A percentile compares a stretch with the other conserved stretches of the same genome.
phyloP scores from a whole-genome alignment of 2,113 vertebrate genomes.

The Petrocephalus zakoni region DNA sequence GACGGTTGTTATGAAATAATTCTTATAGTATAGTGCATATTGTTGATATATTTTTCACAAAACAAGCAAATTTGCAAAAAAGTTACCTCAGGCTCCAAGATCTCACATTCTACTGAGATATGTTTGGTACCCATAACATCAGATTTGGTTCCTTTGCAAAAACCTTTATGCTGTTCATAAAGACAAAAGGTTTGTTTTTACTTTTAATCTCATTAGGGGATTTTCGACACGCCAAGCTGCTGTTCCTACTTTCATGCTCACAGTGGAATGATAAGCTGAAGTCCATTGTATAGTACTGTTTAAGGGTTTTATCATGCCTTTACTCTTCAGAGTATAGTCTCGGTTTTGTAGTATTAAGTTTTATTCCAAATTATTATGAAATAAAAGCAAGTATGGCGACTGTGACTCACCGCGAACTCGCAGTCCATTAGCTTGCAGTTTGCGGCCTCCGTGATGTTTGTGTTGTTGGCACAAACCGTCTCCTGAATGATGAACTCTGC shows the following conservation, averaged over 20 bases:
- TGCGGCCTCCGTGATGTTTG: conserved; percentile 2
- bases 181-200: not conserved
- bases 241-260: not conserved
- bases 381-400: not conserved
- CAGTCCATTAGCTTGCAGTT: conserved; percentile 54
- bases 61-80: not conserved
- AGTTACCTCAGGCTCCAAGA: conserved; percentile 62
- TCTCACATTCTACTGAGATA: conserved; percentile 41
- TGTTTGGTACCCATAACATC: fast-evolving
- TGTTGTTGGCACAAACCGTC: conserved; percentile 46
- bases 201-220: not conserved
- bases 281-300: not conserved
- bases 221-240: not conserved
- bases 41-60: not conserved
- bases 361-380: not conserved
- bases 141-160: conserved; percentile 46
- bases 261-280: not conserved
- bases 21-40: not conserved
- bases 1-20: not conserved
- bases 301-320: not conserved
- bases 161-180: conserved; percentile 59
- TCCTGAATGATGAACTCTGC: conserved; percentile 65
- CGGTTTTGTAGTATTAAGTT: not conserved
- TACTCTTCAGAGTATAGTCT: not conserved
- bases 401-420: conserved; percentile 60